Evolutionary conservation across 2,888 invertebrate species (phyloP), one percentile per base, ranked within the genome.

Genomic region (Smittia aterrima): DNA sequence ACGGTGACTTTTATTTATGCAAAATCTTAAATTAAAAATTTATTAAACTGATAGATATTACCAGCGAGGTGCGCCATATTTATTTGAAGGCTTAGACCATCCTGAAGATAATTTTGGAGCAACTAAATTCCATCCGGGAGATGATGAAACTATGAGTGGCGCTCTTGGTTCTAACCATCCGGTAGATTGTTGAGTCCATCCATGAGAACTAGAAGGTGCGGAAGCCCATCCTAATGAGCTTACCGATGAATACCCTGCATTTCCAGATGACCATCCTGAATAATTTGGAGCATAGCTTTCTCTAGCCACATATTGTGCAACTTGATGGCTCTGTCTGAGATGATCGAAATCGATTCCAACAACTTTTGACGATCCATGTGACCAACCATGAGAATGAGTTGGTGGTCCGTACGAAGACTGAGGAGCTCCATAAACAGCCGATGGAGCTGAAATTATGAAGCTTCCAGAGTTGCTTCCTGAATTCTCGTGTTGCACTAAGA

Each of bases 1-100:
- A 58, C 58, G 58, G 58, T 58, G 58, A 58, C 58, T 20, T 58
- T 58, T 58, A 58, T 58, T 58, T 58, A 6, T 58, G 58, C 58
- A 16, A 18, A 18, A 18, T 47, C 47, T 47, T 16, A 47, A 47
- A 47, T 6, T n/a, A 6, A 32, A 32, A 47, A 13, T 47, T 6
- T 11, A 47, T n/a, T 47, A 2, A 47, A n/a, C 11, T 47, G 16
- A 47, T n/a, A 38, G 47, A 47, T 47, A 2, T 47, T 47, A 47
- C 47, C 47, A 47, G 7, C 47, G 47, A 6, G 47, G 16, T 6
- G 47, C 11, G 16, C n/a, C 11, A n/a, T n/a, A n/a, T n/a, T 47
- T 47, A 11, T 6, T 16, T 2, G 47, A 2, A 13, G 47, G 47
- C 16, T 16, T 47, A 32, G 32, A 6, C 32, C 32, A 32, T 6